These are phyloP conservation scores for Thamnaconus septentrionalis DNA, from an alignment of 2,113 vertebrate species.

Conservation along the genomic window DNA sequence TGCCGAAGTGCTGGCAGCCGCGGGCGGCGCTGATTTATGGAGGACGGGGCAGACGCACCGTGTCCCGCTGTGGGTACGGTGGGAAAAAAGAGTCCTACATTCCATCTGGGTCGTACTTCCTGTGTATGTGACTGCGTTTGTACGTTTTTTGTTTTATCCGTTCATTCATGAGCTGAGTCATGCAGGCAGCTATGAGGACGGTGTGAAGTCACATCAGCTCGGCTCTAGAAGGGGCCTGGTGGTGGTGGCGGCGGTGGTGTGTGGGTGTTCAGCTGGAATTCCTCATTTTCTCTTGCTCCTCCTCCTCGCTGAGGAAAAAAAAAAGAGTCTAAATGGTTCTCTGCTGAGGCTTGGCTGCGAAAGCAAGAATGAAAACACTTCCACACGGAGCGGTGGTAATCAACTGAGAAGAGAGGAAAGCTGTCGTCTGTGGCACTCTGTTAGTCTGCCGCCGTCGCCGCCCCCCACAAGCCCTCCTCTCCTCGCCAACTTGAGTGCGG, in stretches of 20 bases:
- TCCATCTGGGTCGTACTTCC: conserved; percentile 58
- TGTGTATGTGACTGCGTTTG: conserved; percentile 34
- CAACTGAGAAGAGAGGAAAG: conserved; percentile 37
- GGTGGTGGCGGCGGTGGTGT: conserved; percentile 12
- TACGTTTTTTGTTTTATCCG: conserved; percentile 29
- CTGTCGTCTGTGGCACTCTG: conserved; percentile 17
- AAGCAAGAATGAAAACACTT: conserved; percentile 44
- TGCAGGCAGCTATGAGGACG: conserved; percentile 37
- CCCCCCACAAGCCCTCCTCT: too few species aligned
- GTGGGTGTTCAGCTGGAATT: conserved; percentile 32
- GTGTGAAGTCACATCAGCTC: conserved; percentile 58
- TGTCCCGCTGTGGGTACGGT: conserved; percentile 29
- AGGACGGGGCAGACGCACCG: conserved; percentile 45
- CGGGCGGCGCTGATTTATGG: conserved; percentile 47
- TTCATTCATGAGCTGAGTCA: conserved; percentile 66
- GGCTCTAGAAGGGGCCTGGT: conserved; percentile 5
- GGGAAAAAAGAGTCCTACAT: conserved; percentile 30
- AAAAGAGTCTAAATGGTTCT: conserved; percentile 3
- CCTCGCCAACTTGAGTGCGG: too few species aligned
- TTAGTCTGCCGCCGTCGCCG: too few species aligned
- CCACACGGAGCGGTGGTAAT: conserved; percentile 15
- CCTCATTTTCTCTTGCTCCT: conserved; percentile 33
- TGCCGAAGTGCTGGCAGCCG: conserved; percentile 25
- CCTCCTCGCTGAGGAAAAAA: conserved; percentile 42
- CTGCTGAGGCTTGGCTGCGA: conserved; percentile 24